phyloP scores from a whole-genome alignment of 2,888 invertebrate genomes.

The Eueremaeus valkanovi region DNA sequence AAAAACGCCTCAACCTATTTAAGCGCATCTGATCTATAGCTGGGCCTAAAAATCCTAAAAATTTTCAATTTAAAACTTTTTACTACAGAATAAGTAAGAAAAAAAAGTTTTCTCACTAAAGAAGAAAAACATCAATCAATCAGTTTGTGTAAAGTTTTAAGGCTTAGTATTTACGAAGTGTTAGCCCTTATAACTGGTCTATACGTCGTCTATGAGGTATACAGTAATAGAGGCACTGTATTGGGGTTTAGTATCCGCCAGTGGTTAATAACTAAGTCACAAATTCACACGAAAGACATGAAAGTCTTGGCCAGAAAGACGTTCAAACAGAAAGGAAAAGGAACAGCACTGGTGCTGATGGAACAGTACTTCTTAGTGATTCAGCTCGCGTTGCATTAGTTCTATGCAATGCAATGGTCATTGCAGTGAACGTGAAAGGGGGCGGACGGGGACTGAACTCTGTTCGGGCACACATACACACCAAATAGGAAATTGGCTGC shows the following conservation, averaged over 20 bases:
- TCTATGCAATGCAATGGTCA: background rate
- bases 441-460: background rate
- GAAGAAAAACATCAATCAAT: background rate
- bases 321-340: background rate
- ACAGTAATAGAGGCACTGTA: background rate
- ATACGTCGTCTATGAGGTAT: background rate
- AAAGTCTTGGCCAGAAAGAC: background rate
- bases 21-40: too few relatives aligned
- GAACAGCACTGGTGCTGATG: background rate
- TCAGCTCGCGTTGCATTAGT: background rate
- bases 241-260: slow-evolving; percentile 9
- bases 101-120: background rate
- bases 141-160: background rate
- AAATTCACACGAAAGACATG: slow-evolving; percentile 6
- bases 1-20: too few relatives aligned
- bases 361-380: background rate
- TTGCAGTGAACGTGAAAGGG: slow-evolving; percentile 16
- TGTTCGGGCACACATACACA: too few relatives aligned
- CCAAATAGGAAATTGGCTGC: slow-evolving; percentile 17
- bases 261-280: slow-evolving; percentile 16
- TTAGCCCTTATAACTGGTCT: background rate
- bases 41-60: background rate
- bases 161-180: slow-evolving; percentile 13
- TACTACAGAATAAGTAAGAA: too few relatives aligned
- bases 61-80: background rate